These are phyloP conservation scores for Syngnathoides biaculeatus DNA, from an alignment of 2,113 vertebrate genomes.

Conservation along the genomic window DNA sequence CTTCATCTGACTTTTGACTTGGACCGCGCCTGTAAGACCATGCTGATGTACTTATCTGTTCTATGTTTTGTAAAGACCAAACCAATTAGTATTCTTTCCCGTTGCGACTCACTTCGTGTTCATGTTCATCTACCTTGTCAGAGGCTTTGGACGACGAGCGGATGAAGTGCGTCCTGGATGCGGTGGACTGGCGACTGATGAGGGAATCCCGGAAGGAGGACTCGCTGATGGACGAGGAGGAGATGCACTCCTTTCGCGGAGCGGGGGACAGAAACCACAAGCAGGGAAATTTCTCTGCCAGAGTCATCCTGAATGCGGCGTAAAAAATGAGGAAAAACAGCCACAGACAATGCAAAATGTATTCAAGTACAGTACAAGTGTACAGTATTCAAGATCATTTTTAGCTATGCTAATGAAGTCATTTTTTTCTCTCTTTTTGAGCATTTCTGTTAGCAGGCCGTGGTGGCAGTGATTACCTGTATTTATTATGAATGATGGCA, in stretches of 20 bases:
- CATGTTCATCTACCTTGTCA: slow-evolving; percentile 39
- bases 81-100: too few relatives aligned
- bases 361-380: too few relatives aligned
- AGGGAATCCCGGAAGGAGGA: slow-evolving; percentile 68
- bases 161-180: slow-evolving; percentile 55
- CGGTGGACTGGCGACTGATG: slow-evolving; percentile 65
- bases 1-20: too few relatives aligned
- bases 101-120: background rate
- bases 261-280: slow-evolving; percentile 75
- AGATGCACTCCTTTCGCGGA: slow-evolving; percentile 67
- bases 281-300: slow-evolving; percentile 82
- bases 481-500: slow-evolving; percentile 89
- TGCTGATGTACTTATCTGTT: too few relatives aligned
- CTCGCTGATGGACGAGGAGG: slow-evolving; percentile 74
- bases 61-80: too few relatives aligned
- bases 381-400: background rate
- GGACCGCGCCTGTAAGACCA: too few relatives aligned
- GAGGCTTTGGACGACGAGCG: slow-evolving; percentile 23
- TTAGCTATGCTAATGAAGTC: background rate
- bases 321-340: background rate
- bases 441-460: background rate
- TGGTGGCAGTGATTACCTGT: slow-evolving; percentile 74
- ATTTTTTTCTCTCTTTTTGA: background rate
- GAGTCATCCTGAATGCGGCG: slow-evolving; percentile 75
- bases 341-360: background rate